Conservation (phyloP, 53 echinoderm and acorn worm species). For the Patiria pectinifera region DNA sequence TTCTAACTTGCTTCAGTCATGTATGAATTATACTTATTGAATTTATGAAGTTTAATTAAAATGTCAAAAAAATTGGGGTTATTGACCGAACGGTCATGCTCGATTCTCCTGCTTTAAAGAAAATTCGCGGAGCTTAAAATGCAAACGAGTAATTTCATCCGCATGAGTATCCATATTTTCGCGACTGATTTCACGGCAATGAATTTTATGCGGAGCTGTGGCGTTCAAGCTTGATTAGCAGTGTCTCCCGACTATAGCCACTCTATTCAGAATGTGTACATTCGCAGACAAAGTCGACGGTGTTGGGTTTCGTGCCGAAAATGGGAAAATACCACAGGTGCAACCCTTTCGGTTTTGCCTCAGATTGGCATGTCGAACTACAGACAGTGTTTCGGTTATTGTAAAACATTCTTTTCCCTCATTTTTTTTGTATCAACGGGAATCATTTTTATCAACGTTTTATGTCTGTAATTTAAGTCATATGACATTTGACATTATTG, state of each 20-base stretch:
- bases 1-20: neutral
- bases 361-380: too few species aligned
- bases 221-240: neutral
- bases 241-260: neutral
- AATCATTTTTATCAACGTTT: too few species aligned
- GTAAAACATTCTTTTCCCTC: too few species aligned
- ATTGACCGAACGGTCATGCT: neutral
- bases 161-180: neutral
- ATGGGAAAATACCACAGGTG: too few species aligned
- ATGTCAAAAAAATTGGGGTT: neutral
- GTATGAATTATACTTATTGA: neutral
- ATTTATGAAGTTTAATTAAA: neutral
- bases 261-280: neutral
- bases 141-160: neutral
- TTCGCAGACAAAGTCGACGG: neutral
- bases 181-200: neutral
- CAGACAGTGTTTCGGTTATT: too few species aligned
- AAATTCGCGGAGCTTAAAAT: neutral
- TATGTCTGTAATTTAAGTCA: too few species aligned
- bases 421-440: too few species aligned
- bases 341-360: too few species aligned
- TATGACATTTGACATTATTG: too few species aligned
- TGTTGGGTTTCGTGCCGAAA: neutral
- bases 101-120: neutral
- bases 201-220: neutral